Evolutionary conservation across 2,888 invertebrate species (phyloP).

Genomic region (Flexamia atlantica): DNA sequence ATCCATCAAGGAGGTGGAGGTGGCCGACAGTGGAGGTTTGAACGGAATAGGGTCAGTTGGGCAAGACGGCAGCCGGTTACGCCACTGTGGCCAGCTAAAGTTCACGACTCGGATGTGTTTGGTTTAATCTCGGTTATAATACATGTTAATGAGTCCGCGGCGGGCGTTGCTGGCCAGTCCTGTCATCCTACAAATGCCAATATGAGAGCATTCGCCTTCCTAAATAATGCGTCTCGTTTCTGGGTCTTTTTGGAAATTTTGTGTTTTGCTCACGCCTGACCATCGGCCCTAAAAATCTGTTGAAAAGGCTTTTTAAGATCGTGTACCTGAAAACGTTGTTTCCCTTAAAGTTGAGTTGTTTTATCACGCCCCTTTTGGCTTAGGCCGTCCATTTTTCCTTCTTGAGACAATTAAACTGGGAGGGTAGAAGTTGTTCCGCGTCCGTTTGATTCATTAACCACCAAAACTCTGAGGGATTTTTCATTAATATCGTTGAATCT

Average conservation of each 20-base stretch:
- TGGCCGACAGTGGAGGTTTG: not conserved
- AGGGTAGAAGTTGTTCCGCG: no score
- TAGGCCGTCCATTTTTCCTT: no score
- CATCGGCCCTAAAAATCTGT: not conserved
- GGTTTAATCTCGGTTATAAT: slow-evolving; percentile 51
- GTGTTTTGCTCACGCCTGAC: not conserved
- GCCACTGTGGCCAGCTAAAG: slow-evolving; percentile 54
- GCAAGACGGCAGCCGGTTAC: slow-evolving; percentile 37
- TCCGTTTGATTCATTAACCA: no score
- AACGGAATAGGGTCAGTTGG: slow-evolving; percentile 49
- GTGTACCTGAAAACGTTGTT: no score
- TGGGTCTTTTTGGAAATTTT: not conserved
- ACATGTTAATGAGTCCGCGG: slow-evolving; percentile 40
- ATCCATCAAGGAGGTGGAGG: slow-evolving; percentile 1
- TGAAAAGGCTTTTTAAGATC: no score
- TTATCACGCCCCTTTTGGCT: no score
- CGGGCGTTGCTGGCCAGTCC: not conserved
- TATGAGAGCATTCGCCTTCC: slow-evolving; percentile 6
- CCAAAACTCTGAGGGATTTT: no score
- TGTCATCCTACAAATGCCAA: slow-evolving; percentile 27
- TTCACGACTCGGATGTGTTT: slow-evolving; percentile 51
- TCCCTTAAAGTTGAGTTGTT: no score
- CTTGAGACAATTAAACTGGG: no score
- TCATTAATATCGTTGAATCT: no score
- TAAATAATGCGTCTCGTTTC: not conserved